A percentile compares a stretch with the other conserved stretches of the same genome.
Conservation (phyloP, 2,888 invertebrate genomes). For the Drosophila melanosoma region DNA sequence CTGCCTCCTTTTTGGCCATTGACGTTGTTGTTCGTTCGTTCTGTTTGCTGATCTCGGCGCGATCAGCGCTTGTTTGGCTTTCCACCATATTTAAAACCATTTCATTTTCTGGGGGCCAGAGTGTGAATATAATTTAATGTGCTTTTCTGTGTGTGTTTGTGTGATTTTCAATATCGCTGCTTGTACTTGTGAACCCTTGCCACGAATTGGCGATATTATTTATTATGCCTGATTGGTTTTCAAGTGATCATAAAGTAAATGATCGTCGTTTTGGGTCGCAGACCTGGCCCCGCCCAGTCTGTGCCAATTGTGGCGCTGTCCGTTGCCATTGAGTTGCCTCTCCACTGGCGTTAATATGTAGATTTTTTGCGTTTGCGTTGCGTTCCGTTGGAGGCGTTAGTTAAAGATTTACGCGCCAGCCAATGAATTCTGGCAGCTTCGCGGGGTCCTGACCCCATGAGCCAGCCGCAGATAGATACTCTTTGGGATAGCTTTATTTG, state of each 20-base stretch:
- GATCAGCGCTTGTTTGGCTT: conserved; percentile 66
- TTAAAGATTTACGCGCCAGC: conserved; percentile 61
- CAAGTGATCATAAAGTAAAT: conserved; percentile 84
- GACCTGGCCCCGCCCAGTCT: conserved; percentile 54
- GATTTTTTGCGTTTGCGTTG: conserved; percentile 44
- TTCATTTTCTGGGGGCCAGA: conserved; percentile 83
- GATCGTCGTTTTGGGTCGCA: conserved; percentile 73
- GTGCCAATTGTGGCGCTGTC: conserved; percentile 73
- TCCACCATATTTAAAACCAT: conserved; percentile 74
- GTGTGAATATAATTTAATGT: conserved; percentile 85
- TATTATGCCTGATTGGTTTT: conserved; percentile 85
- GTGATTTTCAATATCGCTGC: conserved; percentile 84
- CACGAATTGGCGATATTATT: conserved; percentile 78
- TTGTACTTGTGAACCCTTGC: conserved; percentile 45
- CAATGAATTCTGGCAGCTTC: conserved; percentile 53
- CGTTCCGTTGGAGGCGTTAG: conserved; percentile 65
- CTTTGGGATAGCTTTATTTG: conserved; percentile 61
- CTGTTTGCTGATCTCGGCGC: conserved; percentile 78
- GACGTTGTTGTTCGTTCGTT: conserved; percentile 34
- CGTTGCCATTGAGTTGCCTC: conserved; percentile 57
- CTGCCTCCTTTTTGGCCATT: conserved; percentile 53
- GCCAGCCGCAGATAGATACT: not conserved
- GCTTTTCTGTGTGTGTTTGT: conserved; percentile 56
- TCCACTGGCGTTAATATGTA: conserved; percentile 74
- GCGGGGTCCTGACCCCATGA: conserved; percentile 53